These are phyloP conservation scores for Mirounga angustirostris DNA, from an alignment of 2,113 vertebrate genomes.

Conservation along the genomic window DNA sequence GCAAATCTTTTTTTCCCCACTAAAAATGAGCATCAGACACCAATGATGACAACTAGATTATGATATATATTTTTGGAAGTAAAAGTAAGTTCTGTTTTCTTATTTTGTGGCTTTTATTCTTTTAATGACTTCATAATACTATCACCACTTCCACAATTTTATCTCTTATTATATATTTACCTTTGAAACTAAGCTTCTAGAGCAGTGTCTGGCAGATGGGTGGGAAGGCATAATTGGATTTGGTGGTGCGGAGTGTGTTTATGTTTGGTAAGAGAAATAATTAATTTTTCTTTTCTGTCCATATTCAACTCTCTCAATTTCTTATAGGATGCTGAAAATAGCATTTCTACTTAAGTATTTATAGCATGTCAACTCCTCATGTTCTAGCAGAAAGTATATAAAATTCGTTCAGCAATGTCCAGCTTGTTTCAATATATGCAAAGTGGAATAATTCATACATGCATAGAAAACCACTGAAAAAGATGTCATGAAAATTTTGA, in stretches of 20 bases:
- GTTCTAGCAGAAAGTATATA: background rate
- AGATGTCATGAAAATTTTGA: background rate
- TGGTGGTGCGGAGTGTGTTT: background rate
- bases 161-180: background rate
- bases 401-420: background rate
- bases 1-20: background rate
- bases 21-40: background rate
- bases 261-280: background rate
- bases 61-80: background rate
- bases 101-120: background rate
- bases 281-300: background rate
- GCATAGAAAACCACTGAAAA: background rate
- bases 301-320: background rate
- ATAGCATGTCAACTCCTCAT: background rate
- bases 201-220: background rate
- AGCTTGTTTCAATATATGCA: background rate
- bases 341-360: background rate
- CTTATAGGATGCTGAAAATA: background rate
- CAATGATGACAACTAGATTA: background rate
- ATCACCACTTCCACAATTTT: background rate
- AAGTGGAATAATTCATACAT: constrained; percentile 19
- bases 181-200: background rate
- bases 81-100: background rate
- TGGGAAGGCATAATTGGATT: background rate
- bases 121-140: background rate